phyloP scores from a whole-genome alignment of 2,888 invertebrate genomes.

The Elegia similella region DNA sequence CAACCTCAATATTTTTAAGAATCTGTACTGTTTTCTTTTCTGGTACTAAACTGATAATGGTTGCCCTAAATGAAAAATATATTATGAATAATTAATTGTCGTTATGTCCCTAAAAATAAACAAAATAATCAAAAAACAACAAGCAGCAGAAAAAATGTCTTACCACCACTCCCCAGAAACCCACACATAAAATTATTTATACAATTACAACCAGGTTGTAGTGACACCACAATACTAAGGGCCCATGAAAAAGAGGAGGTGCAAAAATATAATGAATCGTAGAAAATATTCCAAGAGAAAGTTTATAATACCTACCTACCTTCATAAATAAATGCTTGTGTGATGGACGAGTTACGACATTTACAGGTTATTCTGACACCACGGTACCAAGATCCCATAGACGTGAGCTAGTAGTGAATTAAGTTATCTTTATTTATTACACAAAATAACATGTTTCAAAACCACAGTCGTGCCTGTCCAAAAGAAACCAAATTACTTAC shows the following conservation, averaged over 20 bases:
- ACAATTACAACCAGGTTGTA: conserved; percentile 38
- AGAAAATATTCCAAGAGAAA: conserved; percentile 1
- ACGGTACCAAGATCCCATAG: conserved; percentile 26
- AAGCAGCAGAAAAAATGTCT: no score
- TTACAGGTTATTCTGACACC: conserved; percentile 34
- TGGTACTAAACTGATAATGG: no score
- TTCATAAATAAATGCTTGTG: neutral
- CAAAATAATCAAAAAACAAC: no score
- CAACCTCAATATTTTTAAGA: no score
- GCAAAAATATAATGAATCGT: neutral
- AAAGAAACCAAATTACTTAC: conserved; percentile 7
- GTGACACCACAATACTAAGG: conserved; percentile 35
- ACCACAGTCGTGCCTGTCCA: neutral
- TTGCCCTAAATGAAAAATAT: no score
- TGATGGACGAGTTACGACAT: conserved; percentile 14
- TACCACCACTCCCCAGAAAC: neutral
- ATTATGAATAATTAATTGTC: no score
- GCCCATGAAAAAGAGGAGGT: conserved; percentile 6
- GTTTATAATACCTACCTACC: neutral
- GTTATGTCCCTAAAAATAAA: no score
- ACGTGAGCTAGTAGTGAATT: neutral
- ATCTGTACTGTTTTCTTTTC: no score
- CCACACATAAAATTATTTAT: conserved; percentile 13
- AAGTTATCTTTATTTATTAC: no score
- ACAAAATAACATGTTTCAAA: neutral